Conservation (phyloP, 2,113 vertebrate genomes). For the Dicerorhinus sumatrensis region DNA sequence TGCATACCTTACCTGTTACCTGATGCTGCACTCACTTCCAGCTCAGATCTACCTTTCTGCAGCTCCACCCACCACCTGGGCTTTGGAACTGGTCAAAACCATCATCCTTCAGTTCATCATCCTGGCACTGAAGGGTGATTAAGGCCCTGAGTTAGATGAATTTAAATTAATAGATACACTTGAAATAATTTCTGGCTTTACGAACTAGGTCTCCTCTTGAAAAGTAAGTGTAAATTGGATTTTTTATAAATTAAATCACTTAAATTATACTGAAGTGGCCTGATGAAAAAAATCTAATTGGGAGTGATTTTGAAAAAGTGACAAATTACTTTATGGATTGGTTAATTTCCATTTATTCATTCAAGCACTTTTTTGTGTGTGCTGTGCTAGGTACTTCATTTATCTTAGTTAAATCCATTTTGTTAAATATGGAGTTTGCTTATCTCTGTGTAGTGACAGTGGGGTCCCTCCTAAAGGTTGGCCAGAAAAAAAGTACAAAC, state of each 20-base stretch:
- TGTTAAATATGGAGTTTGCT: not conserved
- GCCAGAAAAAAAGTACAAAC: not conserved
- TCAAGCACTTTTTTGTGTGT: not conserved
- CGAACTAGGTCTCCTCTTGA: not conserved
- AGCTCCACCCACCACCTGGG: accelerated
- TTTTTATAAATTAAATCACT: slow-evolving; percentile 7
- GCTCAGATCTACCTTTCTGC: accelerated
- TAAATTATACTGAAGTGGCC: not conserved
- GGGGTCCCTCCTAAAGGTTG: not conserved
- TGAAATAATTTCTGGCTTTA: not conserved
- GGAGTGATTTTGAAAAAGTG: slow-evolving; percentile 39
- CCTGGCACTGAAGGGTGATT: not conserved
- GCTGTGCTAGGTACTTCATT: not conserved
- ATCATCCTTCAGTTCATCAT: no score
- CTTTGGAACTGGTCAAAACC: not conserved
- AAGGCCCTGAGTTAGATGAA: not conserved
- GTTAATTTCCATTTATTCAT: slow-evolving; percentile 10
- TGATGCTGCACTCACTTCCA: accelerated
- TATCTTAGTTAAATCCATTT: not conserved
- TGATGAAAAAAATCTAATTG: not conserved
- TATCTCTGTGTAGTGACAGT: not conserved
- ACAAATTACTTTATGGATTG: not conserved
- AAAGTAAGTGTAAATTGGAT: not conserved
- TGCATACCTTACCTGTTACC: not conserved
- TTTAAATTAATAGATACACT: not conserved